phyloP scores from a whole-genome alignment of 2,113 vertebrate genomes.

The Lepisosteus osseus region DNA sequence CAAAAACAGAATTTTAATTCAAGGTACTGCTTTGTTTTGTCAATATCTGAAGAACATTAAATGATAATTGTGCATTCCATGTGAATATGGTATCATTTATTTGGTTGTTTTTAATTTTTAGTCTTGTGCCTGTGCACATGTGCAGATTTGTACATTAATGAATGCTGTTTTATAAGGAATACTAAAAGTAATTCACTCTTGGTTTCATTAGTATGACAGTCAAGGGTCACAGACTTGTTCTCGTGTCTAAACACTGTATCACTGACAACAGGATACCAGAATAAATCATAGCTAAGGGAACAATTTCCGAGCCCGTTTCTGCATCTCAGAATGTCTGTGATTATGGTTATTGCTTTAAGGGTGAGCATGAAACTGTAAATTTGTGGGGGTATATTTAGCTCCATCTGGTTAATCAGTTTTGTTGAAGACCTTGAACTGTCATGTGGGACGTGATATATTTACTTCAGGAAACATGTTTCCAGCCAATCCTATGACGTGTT shows the following conservation, averaged over 20 bases:
- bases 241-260: neutral
- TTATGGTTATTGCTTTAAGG: neutral
- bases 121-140: too few species aligned
- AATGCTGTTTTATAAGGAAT: too few species aligned
- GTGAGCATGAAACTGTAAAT: neutral
- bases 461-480: neutral
- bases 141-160: too few species aligned
- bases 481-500: neutral
- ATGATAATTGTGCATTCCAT: too few species aligned
- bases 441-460: conserved; percentile 4
- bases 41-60: too few species aligned
- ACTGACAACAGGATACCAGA: neutral
- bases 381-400: neutral
- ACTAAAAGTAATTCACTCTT: too few species aligned
- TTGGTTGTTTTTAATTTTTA: too few species aligned
- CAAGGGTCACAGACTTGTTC: too few species aligned
- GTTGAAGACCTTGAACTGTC: neutral
- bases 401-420: neutral
- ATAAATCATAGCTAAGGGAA: neutral
- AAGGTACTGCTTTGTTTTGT: too few species aligned
- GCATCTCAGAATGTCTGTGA: neutral
- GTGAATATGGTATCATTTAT: too few species aligned
- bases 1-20: too few species aligned
- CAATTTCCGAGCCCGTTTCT: neutral
- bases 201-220: too few species aligned